Base-by-base conservation (phyloP, 2,797 vertebrate species). In the Xenops minutus region DNA sequence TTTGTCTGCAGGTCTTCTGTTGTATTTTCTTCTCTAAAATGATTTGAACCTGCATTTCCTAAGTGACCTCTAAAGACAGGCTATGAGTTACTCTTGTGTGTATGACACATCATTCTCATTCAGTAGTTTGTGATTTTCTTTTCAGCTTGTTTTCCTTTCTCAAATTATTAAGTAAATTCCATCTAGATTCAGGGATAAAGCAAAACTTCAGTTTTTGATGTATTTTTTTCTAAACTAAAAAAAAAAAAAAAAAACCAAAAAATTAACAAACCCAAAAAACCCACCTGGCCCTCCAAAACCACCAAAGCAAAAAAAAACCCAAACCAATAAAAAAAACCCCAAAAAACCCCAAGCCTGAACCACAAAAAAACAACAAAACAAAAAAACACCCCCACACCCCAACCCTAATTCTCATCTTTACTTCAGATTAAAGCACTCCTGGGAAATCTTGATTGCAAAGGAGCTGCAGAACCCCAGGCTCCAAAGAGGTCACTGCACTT, bases 391-490 rank as follows among this genome's bases (percentile, higher is more conserved):
- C 7, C 6, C 21, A 22, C 11, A 46, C 44, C 44, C 44, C 29
- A 15, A 8, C 1, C 5, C 9, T 66, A 27, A 2, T 74, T 91
- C 59, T 91, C 37, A 36, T 91, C 74, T 87, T 86, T 63, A 20
- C 54, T 86, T 89, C 81, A 77, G 37, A 52, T 82, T 87, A 37
- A 32, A 89, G 10, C 51, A 44, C 63, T 92, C n/a, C 48, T 79
- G 74, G 63, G 81, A 95, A 95, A 63, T 79, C 59, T 61, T 85
- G n/a, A 54, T 84, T 86, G 69, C 37, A 54, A 56, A 91, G 68
- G 66, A 88, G 30, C 32, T 84, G 27, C 34, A 86, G 66, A 84
- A 92, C 46, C 44, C 9, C 36, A 64, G 72, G 68, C 74, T 85
- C 79, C 55, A 91, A 73, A 67, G 30, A 14, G 26, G 78, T 82